Evolutionary conservation across 2,113 vertebrate species (phyloP).

Genomic region (Echinops telfairi): DNA sequence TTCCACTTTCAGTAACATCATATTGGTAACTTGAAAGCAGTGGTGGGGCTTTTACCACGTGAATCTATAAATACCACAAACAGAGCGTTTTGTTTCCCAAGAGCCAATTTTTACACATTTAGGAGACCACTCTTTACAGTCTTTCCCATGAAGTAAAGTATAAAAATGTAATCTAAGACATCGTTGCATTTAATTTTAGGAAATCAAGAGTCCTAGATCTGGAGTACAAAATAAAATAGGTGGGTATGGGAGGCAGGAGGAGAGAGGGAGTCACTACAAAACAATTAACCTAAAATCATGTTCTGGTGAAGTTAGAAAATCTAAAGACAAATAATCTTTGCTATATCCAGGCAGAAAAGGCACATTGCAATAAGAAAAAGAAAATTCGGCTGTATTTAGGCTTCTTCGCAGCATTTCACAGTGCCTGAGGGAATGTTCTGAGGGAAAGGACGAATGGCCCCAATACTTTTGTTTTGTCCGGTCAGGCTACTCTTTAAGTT

Average conservation of each 20-base stretch:
- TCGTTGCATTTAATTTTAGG: neutral
- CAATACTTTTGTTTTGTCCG: neutral
- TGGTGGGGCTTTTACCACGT: neutral
- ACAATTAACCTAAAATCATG: neutral
- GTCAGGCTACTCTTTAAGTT: neutral
- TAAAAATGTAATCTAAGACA: constrained; percentile 33
- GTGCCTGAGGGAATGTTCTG: neutral
- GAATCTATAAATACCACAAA: neutral
- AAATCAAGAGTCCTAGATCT: constrained; percentile 14
- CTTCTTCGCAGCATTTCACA: neutral
- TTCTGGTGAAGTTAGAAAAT: neutral
- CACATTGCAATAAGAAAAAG: constrained; percentile 1
- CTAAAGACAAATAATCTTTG: constrained; percentile 4
- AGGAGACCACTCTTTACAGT: neutral
- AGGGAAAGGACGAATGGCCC: neutral
- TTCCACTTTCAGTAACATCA: neutral
- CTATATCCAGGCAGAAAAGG: neutral
- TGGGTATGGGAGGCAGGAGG: neutral
- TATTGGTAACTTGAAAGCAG: neutral
- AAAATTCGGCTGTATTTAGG: neutral
- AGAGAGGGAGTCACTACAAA: neutral
- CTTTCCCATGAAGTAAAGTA: neutral
- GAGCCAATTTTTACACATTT: neutral
- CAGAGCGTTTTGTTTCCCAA: neutral
- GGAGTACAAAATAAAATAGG: neutral